A percentile compares a stretch with the other conserved stretches of the same genome.
Evolutionary conservation across 2,888 invertebrate genomes (phyloP).

Genomic region (Machimus rusticus): DNA sequence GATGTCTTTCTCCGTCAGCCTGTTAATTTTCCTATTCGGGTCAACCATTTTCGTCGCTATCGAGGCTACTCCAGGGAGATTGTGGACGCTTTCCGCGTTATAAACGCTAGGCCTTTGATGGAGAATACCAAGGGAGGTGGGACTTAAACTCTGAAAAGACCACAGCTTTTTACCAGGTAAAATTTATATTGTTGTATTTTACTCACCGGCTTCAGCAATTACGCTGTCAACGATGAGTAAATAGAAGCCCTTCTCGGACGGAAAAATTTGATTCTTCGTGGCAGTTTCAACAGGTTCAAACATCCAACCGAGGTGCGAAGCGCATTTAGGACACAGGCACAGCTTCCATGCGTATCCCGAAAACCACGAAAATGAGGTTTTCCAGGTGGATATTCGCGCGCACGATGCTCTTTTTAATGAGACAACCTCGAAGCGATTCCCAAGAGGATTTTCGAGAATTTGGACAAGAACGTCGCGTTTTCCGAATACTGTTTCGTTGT

Average conservation of each 20-base stretch:
- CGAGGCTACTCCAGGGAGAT: neutral
- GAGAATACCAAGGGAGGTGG: neutral
- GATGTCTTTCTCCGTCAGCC: constrained; percentile 67
- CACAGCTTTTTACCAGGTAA: neutral
- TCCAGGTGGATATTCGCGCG: constrained; percentile 65
- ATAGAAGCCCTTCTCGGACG: constrained; percentile 59
- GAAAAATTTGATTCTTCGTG: constrained; percentile 51
- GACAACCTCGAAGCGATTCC: constrained; percentile 66
- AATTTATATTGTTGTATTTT: neutral
- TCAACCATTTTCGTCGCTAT: constrained; percentile 58
- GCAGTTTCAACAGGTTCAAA: constrained; percentile 64
- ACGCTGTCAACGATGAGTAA: constrained; percentile 56
- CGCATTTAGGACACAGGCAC: constrained; percentile 70
- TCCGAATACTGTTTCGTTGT: constrained; percentile 67
- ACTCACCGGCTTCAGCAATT: constrained; percentile 58
- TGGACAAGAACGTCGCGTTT: constrained; percentile 66
- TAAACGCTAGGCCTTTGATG: neutral
- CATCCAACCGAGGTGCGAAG: constrained; percentile 68
- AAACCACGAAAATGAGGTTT: constrained; percentile 70
- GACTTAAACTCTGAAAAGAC: neutral
- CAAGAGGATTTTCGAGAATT: constrained; percentile 67
- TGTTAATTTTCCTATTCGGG: constrained; percentile 63
- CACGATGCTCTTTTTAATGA: constrained; percentile 67
- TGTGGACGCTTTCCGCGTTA: neutral
- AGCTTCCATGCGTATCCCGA: constrained; percentile 72